Base-by-base conservation (phyloP, 2,113 vertebrate species). In the Sebastes fasciatus region DNA sequence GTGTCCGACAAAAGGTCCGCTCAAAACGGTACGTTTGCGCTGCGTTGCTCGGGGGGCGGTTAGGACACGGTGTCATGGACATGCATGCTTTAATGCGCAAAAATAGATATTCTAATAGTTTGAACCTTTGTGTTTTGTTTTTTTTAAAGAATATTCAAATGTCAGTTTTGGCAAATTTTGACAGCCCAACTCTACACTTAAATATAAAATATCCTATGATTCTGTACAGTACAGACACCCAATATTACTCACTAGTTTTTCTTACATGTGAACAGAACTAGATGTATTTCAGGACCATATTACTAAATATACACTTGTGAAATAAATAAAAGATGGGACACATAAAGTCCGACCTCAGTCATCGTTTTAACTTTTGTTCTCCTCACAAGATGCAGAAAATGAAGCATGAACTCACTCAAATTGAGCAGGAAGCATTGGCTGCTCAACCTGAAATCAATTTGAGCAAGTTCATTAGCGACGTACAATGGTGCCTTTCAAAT, bases 401-500 rank as follows among this genome's bases (percentile, higher is more conserved):
- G 13, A 58, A 70, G 42, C 57, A 65, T n/a, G 61, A 80, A 48
- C 43, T 26, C 62, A 64, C 43, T 84, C 67, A 70, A 46, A 54
- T 58, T 21, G 66, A 73, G 61, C 82, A 61, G 49, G 62, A 76
- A 82, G 54, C 66, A 67, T 0, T 55, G 46, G 60, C 55, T 14
- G 74, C 81, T 71, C 62, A 55, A 79, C 88, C 9, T 76, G 48
- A 48, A 77, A 82, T 88, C 51, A 86, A 90, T 87, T 77, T 88
- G 26, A 79, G 19, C 11, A 21, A 55, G 76, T 54, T 87, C 73
- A 90, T 89, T 88, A 91, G 77, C 12, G 64, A 71, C 4, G 45
- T 16, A 84, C 87, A 89, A 89, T 69, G 48, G 72, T 3, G 70
- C 83, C 72, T 83, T 83, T 90, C 75, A 87, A 75, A 77, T 52